These are phyloP conservation scores for Neelides sp. DNA, from an alignment of 1,140 invertebrate species.

Conservation along the genomic window DNA sequence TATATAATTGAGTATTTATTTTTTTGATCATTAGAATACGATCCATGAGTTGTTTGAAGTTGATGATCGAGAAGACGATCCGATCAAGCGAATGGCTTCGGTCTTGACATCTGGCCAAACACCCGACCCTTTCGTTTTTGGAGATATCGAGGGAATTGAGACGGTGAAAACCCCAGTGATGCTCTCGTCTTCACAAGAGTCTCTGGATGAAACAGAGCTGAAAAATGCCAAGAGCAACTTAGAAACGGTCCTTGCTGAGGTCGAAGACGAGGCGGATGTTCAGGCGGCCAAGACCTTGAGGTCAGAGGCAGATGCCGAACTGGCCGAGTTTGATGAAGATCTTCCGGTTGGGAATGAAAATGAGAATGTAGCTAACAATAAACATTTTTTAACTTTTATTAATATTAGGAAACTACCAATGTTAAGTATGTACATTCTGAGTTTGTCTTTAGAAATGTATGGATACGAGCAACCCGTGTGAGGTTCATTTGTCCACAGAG, in stretches of 20 bases:
- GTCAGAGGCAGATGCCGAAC: constrained; percentile 81
- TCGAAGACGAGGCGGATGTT: constrained; percentile 89
- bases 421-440: constrained; percentile 8
- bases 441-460: background rate
- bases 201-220: constrained; percentile 1
- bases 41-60: constrained; percentile 43
- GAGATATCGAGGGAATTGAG: background rate
- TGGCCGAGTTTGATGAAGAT: constrained; percentile 93
- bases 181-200: background rate
- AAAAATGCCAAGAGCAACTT: constrained; percentile 35
- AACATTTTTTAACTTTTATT: no score
- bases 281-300: constrained; percentile 76
- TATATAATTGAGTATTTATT: constrained; percentile 22
- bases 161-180: background rate
- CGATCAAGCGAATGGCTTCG: background rate
- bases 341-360: no score
- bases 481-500: no score
- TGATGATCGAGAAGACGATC: constrained; percentile 13
- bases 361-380: no score
- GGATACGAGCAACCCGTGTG: no score
- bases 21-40: constrained; percentile 57
- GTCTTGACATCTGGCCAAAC: no score
- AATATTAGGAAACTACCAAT: constrained; percentile 57
- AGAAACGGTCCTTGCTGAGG: constrained; percentile 72
- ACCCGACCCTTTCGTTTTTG: background rate